Conservation (phyloP, 2,113 vertebrate species). For the Mohoua ochrocephala region DNA sequence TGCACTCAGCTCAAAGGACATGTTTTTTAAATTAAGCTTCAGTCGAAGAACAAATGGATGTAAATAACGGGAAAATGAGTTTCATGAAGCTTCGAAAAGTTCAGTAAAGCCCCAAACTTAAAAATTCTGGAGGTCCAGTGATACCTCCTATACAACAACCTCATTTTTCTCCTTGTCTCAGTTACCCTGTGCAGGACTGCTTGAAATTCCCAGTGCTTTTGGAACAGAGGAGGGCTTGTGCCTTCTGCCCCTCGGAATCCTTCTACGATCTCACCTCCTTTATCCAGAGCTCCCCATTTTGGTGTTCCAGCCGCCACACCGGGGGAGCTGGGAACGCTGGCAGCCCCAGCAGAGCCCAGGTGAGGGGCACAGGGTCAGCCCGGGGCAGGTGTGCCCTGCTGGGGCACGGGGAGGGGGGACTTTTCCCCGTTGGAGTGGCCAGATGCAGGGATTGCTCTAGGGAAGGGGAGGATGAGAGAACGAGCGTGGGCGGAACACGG, state of each 20-base stretch:
- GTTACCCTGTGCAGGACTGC: neutral
- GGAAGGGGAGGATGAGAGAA: slow-evolving; percentile 55
- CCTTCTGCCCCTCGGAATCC: neutral
- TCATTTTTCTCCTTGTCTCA: neutral
- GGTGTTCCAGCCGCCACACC: neutral
- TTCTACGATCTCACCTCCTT: neutral
- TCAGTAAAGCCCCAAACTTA: neutral
- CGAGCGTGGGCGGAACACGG: slow-evolving; percentile 49
- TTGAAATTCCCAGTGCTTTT: neutral
- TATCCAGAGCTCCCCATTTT: neutral
- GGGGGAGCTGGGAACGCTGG: neutral
- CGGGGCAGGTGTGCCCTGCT: slow-evolving; percentile 51
- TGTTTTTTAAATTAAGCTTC: slow-evolving; percentile 42
- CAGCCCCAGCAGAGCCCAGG: neutral
- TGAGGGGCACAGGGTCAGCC: neutral
- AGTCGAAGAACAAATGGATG: neutral
- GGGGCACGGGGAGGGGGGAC: neutral
- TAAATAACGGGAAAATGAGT: neutral
- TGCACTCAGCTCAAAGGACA: neutral
- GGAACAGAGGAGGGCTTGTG: neutral
- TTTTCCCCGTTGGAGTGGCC: neutral
- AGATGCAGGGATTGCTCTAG: slow-evolving; percentile 59
- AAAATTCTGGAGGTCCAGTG: neutral
- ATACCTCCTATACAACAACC: neutral
- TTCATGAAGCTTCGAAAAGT: neutral